Conservation (phyloP, 2,113 vertebrate genomes). For the Gracilinanus agilis region DNA sequence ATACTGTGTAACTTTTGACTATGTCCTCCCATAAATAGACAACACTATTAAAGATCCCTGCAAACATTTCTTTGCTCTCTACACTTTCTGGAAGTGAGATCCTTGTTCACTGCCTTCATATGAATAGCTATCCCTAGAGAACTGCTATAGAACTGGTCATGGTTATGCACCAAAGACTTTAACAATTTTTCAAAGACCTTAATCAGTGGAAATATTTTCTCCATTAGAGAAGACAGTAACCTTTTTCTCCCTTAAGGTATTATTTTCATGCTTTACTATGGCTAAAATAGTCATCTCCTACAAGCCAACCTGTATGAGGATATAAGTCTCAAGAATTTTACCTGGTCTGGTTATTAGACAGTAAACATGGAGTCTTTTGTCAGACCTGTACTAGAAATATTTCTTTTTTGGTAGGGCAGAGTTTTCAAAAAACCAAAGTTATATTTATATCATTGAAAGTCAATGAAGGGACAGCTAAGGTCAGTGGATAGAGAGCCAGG, state of each 20-base stretch:
- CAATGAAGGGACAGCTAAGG: background rate
- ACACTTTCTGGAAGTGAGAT: background rate
- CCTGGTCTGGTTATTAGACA: background rate
- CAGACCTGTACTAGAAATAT: background rate
- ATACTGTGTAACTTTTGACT: background rate
- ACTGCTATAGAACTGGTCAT: background rate
- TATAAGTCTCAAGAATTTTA: background rate
- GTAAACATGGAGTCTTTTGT: background rate
- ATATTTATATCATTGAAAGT: background rate
- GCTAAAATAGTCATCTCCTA: background rate
- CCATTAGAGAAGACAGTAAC: background rate
- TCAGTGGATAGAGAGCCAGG: too few relatives aligned
- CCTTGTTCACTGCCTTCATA: background rate
- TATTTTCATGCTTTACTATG: background rate
- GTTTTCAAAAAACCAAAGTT: background rate
- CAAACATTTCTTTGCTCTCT: background rate
- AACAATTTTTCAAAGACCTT: background rate
- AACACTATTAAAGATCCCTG: too few relatives aligned
- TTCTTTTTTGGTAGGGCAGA: background rate
- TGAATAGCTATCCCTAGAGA: background rate
- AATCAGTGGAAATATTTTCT: background rate
- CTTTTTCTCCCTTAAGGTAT: background rate
- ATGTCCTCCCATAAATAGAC: background rate
- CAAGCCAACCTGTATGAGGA: background rate
- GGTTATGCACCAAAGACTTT: background rate